Conservation (phyloP, 2,113 vertebrate genomes). For the Neoarius graeffei region DNA sequence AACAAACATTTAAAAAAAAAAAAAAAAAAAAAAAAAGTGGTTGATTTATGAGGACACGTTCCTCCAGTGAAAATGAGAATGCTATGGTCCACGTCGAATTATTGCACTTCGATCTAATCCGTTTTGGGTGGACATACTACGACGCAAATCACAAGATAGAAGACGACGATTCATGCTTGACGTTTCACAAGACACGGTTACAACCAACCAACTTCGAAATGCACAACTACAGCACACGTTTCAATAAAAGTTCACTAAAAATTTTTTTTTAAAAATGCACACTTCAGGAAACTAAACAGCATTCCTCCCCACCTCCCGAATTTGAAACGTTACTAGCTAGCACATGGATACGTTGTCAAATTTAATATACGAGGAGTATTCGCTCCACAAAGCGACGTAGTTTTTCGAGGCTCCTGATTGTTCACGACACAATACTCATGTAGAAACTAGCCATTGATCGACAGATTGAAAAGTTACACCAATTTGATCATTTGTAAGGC, state of each 20-base stretch:
- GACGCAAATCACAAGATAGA: conserved; percentile 66
- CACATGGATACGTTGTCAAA: conserved; percentile 15
- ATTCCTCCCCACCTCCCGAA: neutral
- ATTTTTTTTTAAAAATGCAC: neutral
- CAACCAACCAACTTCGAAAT: conserved; percentile 34
- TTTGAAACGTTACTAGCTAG: conserved; percentile 49
- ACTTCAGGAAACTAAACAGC: conserved; percentile 12
- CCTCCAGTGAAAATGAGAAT: conserved; percentile 70
- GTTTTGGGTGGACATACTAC: conserved; percentile 61
- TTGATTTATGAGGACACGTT: conserved; percentile 22
- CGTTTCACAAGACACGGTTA: conserved; percentile 48
- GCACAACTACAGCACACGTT: conserved; percentile 47
- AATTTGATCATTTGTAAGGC: conserved; percentile 53
- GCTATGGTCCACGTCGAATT: conserved; percentile 71
- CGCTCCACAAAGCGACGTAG: conserved; percentile 5
- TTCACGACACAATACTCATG: conserved; percentile 33
- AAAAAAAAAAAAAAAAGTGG: neutral
- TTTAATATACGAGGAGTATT: conserved; percentile 33
- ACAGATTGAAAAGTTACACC: conserved; percentile 32
- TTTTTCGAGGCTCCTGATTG: conserved; percentile 34
- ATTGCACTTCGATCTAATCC: conserved; percentile 76
- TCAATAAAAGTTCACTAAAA: conserved; percentile 41
- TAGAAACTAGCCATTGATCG: conserved; percentile 23
- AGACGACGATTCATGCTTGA: conserved; percentile 64
- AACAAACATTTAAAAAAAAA: conserved; percentile 31